A percentile compares a stretch with the other conserved stretches of the same genome.
These are phyloP conservation scores for Rhynchomys soricoides DNA, from an alignment of 2,113 vertebrate genomes.

Conservation along the genomic window DNA sequence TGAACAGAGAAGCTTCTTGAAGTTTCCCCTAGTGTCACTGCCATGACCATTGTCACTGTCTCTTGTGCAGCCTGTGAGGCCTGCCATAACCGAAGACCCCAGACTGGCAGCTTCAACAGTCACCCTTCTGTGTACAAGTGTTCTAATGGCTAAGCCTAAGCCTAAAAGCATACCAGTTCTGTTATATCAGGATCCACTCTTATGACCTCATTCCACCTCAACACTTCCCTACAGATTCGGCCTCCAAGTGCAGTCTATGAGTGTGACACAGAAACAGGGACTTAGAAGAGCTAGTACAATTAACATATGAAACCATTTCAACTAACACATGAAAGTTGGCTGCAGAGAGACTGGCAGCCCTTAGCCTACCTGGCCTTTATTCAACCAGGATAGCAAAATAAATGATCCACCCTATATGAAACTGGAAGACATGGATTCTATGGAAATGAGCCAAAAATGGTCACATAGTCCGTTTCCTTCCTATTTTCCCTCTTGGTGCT, in stretches of 20 bases:
- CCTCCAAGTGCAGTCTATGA: neutral
- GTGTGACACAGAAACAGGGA: neutral
- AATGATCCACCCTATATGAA: neutral
- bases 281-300: neutral
- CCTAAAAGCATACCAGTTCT: neutral
- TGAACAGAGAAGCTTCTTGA: neutral
- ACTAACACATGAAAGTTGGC: neutral
- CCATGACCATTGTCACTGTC: rapidly evolving
- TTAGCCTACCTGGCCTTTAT: neutral
- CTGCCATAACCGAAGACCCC: rapidly evolving
- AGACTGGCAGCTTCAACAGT: neutral
- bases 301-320: neutral
- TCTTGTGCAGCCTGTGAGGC: neutral
- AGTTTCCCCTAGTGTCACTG: neutral
- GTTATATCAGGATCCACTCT: neutral
- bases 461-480: neutral
- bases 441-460: neutral
- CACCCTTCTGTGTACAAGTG: neutral
- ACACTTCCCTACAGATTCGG: neutral
- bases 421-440: neutral
- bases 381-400: neutral
- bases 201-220: neutral
- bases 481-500: neutral
- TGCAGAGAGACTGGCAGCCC: neutral
- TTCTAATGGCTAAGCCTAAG: no score